Conservation (phyloP, 2,113 vertebrate species). For the Pygoscelis antarcticus region DNA sequence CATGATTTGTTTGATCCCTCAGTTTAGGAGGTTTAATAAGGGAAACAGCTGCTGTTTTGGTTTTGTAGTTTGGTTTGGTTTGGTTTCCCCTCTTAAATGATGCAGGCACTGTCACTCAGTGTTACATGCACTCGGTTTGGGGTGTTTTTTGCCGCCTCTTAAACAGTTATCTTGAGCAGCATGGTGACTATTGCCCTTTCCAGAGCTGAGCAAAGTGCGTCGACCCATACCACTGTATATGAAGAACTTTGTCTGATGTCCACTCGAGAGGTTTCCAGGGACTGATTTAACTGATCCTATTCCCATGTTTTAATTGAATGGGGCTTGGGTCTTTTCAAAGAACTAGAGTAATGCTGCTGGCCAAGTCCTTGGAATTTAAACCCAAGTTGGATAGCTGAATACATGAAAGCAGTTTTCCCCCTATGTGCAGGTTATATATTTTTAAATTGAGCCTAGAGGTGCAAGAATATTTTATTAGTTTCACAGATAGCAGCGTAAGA, state of each 20-base stretch:
- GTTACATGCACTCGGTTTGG: background rate
- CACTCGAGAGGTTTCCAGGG: background rate
- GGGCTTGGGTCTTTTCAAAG: background rate
- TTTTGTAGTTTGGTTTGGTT: background rate
- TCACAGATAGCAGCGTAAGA: background rate
- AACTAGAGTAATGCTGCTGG: background rate
- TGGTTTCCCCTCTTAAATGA: background rate
- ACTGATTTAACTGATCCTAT: background rate
- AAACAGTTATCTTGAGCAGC: background rate
- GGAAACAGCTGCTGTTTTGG: background rate
- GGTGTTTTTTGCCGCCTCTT: background rate
- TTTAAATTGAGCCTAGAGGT: background rate
- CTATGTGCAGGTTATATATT: background rate
- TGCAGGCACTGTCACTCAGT: background rate
- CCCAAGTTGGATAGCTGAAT: background rate
- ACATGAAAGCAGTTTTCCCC: background rate
- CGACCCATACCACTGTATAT: accelerated
- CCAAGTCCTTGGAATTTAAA: background rate
- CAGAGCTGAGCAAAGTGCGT: background rate
- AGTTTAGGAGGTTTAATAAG: background rate
- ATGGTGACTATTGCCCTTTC: background rate
- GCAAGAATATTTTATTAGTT: background rate
- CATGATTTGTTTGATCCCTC: background rate
- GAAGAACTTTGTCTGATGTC: background rate
- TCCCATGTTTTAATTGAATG: background rate